These are phyloP conservation scores for Chelidonichthys spinosus DNA, from an alignment of 2,797 vertebrate genomes.

Conservation along the genomic window DNA sequence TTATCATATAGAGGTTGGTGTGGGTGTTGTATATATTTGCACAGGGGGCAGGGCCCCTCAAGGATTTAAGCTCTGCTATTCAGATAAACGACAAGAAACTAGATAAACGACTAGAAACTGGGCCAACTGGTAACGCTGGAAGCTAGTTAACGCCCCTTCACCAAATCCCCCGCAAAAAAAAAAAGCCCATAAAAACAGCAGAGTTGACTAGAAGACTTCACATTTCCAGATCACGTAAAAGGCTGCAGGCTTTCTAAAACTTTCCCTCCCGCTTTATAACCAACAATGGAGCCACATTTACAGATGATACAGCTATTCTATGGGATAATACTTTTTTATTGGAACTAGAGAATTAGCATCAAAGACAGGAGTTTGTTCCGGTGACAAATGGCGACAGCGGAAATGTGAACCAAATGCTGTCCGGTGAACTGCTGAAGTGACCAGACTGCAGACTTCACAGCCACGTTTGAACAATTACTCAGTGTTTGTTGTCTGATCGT, in stretches of 20 bases:
- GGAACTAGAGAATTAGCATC: not conserved
- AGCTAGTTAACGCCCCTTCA: conserved; percentile 45
- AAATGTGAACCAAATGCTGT: conserved; percentile 34
- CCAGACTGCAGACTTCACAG: conserved; percentile 23
- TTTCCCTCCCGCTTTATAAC: not conserved
- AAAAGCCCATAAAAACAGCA: conserved; percentile 10
- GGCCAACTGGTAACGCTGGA: conserved; percentile 64
- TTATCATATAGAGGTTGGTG: conserved; percentile 75
- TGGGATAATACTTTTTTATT: not conserved
- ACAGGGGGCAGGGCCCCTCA: conserved; percentile 51
- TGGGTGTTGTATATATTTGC: conserved; percentile 55
- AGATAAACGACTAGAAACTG: conserved; percentile 72
- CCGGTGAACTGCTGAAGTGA: conserved; percentile 6
- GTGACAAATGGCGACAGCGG: conserved; percentile 31
- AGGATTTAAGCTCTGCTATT: conserved; percentile 66
- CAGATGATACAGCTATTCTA: not conserved
- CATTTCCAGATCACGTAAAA: not conserved
- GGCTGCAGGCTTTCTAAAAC: not conserved
- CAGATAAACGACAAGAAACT: conserved; percentile 69
- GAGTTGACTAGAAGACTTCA: not conserved
- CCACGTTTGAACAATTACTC: conserved; percentile 24
- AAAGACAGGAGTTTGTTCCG: conserved; percentile 1
- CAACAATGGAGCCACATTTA: not conserved
- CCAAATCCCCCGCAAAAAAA: conserved; percentile 21
- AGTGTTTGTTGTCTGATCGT: conserved; percentile 33